Evolutionary conservation across 2,888 invertebrate species (phyloP).

Genomic region (Notodonta dromedarius): DNA sequence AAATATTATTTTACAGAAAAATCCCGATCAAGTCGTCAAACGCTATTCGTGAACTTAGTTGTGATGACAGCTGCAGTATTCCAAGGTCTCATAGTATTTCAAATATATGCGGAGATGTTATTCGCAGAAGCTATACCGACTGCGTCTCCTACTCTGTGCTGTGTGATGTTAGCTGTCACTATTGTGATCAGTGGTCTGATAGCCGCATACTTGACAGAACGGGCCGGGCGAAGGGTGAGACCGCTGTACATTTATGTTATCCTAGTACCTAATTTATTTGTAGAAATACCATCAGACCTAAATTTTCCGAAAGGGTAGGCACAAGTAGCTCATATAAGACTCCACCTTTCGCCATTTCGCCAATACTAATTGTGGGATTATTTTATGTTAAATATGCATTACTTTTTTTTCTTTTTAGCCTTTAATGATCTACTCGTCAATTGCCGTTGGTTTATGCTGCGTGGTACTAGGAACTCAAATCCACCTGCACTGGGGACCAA

Average conservation of each 20-base stretch:
- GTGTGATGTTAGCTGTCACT: constrained; percentile 54
- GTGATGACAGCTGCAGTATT: constrained; percentile 56
- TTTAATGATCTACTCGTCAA: constrained; percentile 50
- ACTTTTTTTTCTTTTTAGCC: constrained; percentile 34
- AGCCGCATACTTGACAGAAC: constrained; percentile 61
- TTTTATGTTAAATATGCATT: not conserved
- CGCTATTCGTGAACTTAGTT: constrained; percentile 45
- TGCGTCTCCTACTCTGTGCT: constrained; percentile 57
- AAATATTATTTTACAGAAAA: constrained; percentile 49
- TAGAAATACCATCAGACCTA: not conserved
- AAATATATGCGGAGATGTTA: constrained; percentile 67
- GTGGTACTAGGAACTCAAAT: constrained; percentile 58
- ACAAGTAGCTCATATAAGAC: not conserved
- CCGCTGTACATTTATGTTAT: constrained; percentile 16
- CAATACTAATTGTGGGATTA: too few relatives aligned
- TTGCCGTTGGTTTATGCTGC: constrained; percentile 47
- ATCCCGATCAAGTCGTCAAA: constrained; percentile 57
- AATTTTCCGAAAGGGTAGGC: not conserved
- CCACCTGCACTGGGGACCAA: constrained; percentile 59
- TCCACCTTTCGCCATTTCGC: not conserved
- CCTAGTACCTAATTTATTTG: constrained; percentile 23
- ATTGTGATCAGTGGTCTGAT: constrained; percentile 48
- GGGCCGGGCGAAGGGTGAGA: constrained; percentile 63
- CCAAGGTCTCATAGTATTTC: constrained; percentile 65
- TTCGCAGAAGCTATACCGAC: constrained; percentile 60